These are phyloP conservation scores for Pterostichus madidus DNA, from an alignment of 2,888 invertebrate species.

Conservation along the genomic window DNA sequence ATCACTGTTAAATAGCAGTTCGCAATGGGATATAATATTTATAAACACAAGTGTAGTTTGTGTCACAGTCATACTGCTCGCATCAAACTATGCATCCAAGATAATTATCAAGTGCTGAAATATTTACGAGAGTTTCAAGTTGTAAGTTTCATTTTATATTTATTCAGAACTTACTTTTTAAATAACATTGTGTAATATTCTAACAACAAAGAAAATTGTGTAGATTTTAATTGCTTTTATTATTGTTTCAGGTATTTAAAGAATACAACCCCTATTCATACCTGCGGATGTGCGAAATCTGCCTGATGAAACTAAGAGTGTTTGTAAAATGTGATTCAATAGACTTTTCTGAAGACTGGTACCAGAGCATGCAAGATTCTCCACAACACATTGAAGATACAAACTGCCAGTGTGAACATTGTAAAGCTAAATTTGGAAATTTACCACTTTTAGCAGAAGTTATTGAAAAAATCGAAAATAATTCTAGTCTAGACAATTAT, in stretches of 20 bases:
- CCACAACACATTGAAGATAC: conserved; percentile 26
- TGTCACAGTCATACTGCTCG: conserved; percentile 1
- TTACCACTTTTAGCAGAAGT: conserved; percentile 68
- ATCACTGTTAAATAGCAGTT: conserved; percentile 20
- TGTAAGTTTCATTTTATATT: conserved; percentile 52
- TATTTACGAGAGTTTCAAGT: conserved; percentile 25
- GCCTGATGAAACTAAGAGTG: conserved; percentile 53
- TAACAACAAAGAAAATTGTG: not conserved
- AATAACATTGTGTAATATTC: conserved; percentile 20
- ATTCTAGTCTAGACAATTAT: not conserved
- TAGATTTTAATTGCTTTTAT: not conserved
- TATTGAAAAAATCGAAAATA: conserved; percentile 66
- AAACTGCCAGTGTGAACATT: conserved; percentile 67
- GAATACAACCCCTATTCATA: conserved; percentile 54
- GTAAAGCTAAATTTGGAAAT: conserved; percentile 68
- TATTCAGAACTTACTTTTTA: not conserved
- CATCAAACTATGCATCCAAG: conserved; percentile 37
- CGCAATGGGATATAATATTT: conserved; percentile 56
- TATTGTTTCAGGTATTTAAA: conserved; percentile 41
- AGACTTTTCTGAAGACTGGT: not conserved
- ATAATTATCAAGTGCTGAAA: conserved; percentile 20
- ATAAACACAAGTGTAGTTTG: conserved; percentile 41
- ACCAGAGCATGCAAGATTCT: conserved; percentile 61
- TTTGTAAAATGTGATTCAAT: conserved; percentile 53
- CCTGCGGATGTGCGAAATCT: conserved; percentile 38